Evolutionary conservation across 2,888 invertebrate genomes (phyloP).

Genomic region (Ornithoptera priamus): DNA sequence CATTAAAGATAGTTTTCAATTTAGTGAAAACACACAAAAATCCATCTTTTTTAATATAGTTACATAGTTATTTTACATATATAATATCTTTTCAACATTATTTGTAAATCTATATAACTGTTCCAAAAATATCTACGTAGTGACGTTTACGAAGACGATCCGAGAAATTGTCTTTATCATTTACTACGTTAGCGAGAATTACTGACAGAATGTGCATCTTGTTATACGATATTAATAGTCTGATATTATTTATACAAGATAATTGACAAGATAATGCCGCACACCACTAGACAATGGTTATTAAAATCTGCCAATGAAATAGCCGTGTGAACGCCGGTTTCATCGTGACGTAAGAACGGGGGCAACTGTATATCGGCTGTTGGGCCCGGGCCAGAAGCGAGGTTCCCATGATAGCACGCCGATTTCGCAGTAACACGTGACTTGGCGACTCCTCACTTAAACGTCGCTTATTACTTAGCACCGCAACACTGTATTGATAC

Average conservation of each 20-base stretch:
- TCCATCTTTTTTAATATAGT: no score
- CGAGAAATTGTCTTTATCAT: no score
- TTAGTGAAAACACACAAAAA: no score
- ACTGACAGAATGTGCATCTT: no score
- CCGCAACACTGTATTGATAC: constrained; percentile 28
- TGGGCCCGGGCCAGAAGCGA: constrained; percentile 33
- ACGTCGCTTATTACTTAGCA: constrained; percentile 38
- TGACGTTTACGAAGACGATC: no score
- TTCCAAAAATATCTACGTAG: no score
- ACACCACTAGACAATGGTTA: constrained; percentile 36
- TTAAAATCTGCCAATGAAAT: constrained; percentile 38
- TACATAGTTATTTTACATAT: no score
- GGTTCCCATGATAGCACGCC: constrained; percentile 57
- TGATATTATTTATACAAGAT: neutral
- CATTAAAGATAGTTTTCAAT: no score
- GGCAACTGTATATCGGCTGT: constrained; percentile 60
- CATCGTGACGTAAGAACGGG: constrained; percentile 61
- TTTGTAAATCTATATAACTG: no score
- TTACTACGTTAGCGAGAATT: no score
- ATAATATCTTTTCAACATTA: no score
- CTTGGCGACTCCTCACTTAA: constrained; percentile 40
- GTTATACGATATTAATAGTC: no score
- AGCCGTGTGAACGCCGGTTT: constrained; percentile 65
- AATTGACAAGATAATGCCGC: neutral
- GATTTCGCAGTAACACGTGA: constrained; percentile 61